Evolutionary conservation across 2,113 vertebrate genomes (phyloP), one percentile per base, ranked within the genome.

Genomic region (Castor canadensis): DNA sequence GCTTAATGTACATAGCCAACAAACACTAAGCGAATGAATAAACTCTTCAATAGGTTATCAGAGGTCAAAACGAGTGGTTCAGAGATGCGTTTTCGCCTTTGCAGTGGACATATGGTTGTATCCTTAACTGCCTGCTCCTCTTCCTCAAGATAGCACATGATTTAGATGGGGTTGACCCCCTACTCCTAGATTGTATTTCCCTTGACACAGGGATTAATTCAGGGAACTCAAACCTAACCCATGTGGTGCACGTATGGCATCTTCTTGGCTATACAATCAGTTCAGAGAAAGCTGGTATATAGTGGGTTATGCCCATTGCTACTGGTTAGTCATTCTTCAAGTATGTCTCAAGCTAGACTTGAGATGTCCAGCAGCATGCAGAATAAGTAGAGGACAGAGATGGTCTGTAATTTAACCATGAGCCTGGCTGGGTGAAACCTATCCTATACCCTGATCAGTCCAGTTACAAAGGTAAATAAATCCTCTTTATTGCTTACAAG

Each of bases 1-100:
- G 60, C 49, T 79, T 75, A 72, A 71, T 11, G 47, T 60, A 93
- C 54, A 85, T 0, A 84, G 45, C n/a, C 56, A 89, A 87, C 11
- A 89, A 91, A 89, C 64, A 75, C 26, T 85, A 58, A 94, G 84
- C 67, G 54, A 96, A 81, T 69, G 62, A 87, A 79, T 10, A 56
- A 91, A 66, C 7, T 75, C n/a, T 96, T 88, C 38, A 86, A n/a
- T 9, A 3, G 45, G 43, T 73, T 94, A 73, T 82, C 26, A 87
- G 56, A 92, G 45, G 77, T 94, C 83, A 77, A 89, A 79, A 91
- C 30, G 71, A 9, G 56, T 67, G 20, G 22, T 75, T 95, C 54
- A 32, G 11, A 54, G 15, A 28, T 6, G 9, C 45, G 15, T 56
- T 91, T 75, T 81, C 56, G 56, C 80, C 84, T 83, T 52, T 75